Evolutionary conservation across 2,797 vertebrate species (phyloP), one percentile per base, ranked within the genome.

Genomic region (Acrossocheilus fasciatus): DNA sequence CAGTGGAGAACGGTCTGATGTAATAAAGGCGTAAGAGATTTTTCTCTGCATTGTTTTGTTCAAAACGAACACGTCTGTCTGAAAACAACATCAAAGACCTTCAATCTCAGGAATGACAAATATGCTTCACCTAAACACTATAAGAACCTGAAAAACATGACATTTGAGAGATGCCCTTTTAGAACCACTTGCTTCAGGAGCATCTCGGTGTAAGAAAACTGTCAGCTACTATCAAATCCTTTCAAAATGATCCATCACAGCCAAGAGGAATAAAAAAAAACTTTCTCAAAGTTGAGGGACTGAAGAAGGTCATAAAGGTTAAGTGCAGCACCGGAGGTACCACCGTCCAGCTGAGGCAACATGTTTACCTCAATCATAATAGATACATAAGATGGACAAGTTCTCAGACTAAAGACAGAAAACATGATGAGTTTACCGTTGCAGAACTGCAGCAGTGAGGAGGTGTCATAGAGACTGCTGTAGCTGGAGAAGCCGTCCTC

Each of bases 401-500:
- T 14, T 73, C 6, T 62, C 26, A 20, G 54, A 73, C 7, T 74
- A 45, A 73, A 76, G 30, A 76, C 79, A n/a, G 62, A 41, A 89
- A 87, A 70, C 64, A 83, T 88, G 83, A 91, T 84, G 91, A 87
- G 89, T 90, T 96, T 97, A 99, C 98, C 98, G 90, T 98, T 98
- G 95, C 98, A 98, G 96, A 98, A 98, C 95, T 98, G 98, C 84
- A 99, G 96, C 95, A 98, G 96, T 88, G 98, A 98, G 82, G 97
- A 97, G 92, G 98, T 99, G 96, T 99, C 98, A 94, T 99, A 98
- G 88, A 98, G 96, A 94, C 97, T 98, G 96, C 96, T 97, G 95
- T 97, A 98, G 96, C 97, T 97, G 93, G 97, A 97, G 92, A 98
- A 98, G 15, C 97, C 97, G 97, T 98, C 98, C 96, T 99, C 98